A percentile compares a stretch with the other conserved stretches of the same genome.
phyloP scores from a whole-genome alignment of 1,140 invertebrate genomes.

The Bacillus rossius region DNA sequence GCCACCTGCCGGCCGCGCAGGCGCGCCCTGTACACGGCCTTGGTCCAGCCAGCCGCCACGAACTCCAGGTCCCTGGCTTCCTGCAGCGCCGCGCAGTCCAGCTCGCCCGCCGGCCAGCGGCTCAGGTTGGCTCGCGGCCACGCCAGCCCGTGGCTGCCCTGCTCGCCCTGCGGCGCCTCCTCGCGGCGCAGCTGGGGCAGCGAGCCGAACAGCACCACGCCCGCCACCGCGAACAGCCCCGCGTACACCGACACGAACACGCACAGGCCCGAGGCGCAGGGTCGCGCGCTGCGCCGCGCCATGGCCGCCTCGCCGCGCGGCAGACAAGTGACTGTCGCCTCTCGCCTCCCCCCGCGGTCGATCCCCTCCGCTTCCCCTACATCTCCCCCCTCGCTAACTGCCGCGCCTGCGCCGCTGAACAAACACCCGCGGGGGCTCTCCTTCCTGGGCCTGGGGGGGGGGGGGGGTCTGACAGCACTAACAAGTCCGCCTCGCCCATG shows the following conservation, averaged over 20 bases:
- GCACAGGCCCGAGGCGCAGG: conserved; percentile 1
- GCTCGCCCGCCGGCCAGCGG: conserved; percentile 2
- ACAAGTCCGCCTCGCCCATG: no score
- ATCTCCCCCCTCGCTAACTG: no score
- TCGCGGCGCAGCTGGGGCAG: background rate
- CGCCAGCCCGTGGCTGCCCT: background rate
- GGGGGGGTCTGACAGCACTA: no score
- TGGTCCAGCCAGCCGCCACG: conserved; percentile 45
- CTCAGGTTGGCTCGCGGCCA: background rate
- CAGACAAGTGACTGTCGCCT: no score
- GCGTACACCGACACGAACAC: conserved; percentile 9
- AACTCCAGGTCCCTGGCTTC: conserved; percentile 23
- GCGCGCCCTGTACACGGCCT: conserved; percentile 41
- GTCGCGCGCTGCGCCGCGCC: no score
- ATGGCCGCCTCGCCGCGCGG: no score
- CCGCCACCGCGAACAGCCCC: conserved; percentile 7
- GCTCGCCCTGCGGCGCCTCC: background rate
- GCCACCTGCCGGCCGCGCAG: conserved; percentile 35
- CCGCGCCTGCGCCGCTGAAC: no score
- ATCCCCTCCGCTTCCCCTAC: no score
- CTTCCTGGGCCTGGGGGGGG: no score
- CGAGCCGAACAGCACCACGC: conserved; percentile 3
- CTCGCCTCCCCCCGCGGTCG: no score
- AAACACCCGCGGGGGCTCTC: no score
- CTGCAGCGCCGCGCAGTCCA: conserved; percentile 24